Evolutionary conservation across 1,140 invertebrate species (phyloP), one percentile per base, ranked within the genome.

Genomic region (Amphibalanus amphitrite): DNA sequence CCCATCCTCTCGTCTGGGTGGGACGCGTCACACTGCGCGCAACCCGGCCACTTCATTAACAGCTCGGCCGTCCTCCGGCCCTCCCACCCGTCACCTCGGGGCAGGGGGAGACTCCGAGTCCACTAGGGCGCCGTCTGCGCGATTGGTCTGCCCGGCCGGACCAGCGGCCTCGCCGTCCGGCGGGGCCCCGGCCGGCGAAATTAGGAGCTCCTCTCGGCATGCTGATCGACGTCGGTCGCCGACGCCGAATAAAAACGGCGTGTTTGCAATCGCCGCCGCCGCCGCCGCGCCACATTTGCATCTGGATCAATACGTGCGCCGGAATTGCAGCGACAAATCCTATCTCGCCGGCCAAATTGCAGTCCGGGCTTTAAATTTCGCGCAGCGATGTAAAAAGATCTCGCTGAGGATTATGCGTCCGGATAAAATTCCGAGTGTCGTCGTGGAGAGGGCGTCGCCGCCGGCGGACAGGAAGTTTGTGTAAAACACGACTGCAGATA

Each of bases 311-410:
- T 59, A 59, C 47, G 47, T 59, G 47, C 47, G 47, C 47, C 47
- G 47, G 47, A 59, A 59, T 59, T 59, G 47, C 47, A 59, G 47
- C 47, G 47, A 59, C 47, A 59, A 59, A 59, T 59, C 47, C 47
- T 59, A 59, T 59, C 47, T 59, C 47, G 47, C 47, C 38, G 47
- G 47, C 47, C 47, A 59, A 59, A 59, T 59, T 59, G 47, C 47
- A 13, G 47, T 8, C 47, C 47, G 47, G 47, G 47, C 47, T 59
- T 59, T 59, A 59, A 13, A 59, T 59, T 59, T 59, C 47, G 10
- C 47, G 47, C 47, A 59, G 47, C 10, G 47, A 59, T 59, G 47
- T 59, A 59, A 59, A 59, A 59, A 59, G 47, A 59, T 59, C 47
- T 59, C 20, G 20, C 47, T 13, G 47, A 23, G 47, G 47, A 59